A percentile compares a stretch with the other conserved stretches of the same genome.
Evolutionary conservation across 2,888 invertebrate genomes (phyloP).

Genomic region (Opisthograptis luteolata): DNA sequence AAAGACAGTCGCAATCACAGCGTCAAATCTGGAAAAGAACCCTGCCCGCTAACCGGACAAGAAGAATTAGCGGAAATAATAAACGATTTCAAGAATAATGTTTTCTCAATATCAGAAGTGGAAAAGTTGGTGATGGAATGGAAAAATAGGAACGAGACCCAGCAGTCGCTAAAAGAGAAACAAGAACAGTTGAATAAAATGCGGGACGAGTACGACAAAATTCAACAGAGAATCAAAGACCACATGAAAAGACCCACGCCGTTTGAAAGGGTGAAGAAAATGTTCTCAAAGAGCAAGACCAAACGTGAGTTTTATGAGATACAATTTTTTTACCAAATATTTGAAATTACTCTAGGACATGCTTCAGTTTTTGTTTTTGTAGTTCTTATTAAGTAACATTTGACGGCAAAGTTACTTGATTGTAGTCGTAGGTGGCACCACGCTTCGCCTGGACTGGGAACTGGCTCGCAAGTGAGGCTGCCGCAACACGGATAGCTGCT

Average conservation of each 20-base stretch:
- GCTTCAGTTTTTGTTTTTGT: too few relatives aligned
- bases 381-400: too few relatives aligned
- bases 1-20: slow-evolving; percentile 74
- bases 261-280: slow-evolving; percentile 90
- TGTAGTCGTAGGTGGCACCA: too few relatives aligned
- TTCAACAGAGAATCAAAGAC: slow-evolving; percentile 90
- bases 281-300: slow-evolving; percentile 87
- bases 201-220: slow-evolving; percentile 92
- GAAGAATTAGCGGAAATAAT: slow-evolving; percentile 94
- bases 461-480: too few relatives aligned
- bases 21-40: slow-evolving; percentile 72
- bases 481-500: too few relatives aligned
- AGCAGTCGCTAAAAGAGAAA: slow-evolving; percentile 93
- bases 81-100: slow-evolving; percentile 95
- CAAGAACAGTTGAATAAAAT: slow-evolving; percentile 92
- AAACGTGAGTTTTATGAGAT: slow-evolving; percentile 61
- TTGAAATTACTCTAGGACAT: too few relatives aligned
- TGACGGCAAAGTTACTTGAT: too few relatives aligned
- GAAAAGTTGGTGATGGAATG: slow-evolving; percentile 94
- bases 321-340: neutral
- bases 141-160: slow-evolving; percentile 94
- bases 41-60: slow-evolving; percentile 81
- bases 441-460: too few relatives aligned
- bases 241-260: slow-evolving; percentile 91
- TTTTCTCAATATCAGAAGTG: slow-evolving; percentile 92